Evolutionary conservation across 2,888 invertebrate species (phyloP), one percentile per base, ranked within the genome.

Genomic region (Phyto melanocephala): DNA sequence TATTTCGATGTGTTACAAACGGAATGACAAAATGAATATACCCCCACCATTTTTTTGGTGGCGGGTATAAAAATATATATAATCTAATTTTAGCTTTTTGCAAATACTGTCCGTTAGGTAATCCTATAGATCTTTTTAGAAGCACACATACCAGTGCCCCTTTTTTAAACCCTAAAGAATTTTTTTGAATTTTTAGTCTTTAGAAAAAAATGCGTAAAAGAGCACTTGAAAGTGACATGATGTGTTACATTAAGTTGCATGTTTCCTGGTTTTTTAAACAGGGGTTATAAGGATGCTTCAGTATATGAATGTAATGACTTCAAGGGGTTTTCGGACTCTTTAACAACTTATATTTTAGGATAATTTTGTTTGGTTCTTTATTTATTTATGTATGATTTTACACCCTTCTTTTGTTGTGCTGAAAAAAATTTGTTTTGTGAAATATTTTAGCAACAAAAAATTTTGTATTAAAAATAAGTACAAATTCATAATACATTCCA

Each of bases 201-300:
- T 24, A 42, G n/a, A 42, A 42, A 40, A 40, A 24, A 42, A 62
- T 62, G 60, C 10, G 11, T 24, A 15, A 6, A 42, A 42, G 60
- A 42, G 60, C 42, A 42, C 60, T 62, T 62, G 40, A 62, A 42
- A 62, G 42, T 62, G 60, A 62, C 60, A 62, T 62, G 60, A 62
- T 42, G 47, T 65, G 45, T 47, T 65, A 65, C 47, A 15, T 33
- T 13, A 65, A 33, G 33, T 65, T 65, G 47, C 20, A 33, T 2
- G n/a, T 65, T 47, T 33, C 15, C 22, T 15, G 24, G 15, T 45
- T 63, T 63, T 40, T 47, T 7, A 65, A 63, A 47, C 37, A 67
- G n/a, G 35, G 20, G 20, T 52, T 24, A 22, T 52, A 65, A 65
- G 65, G 20, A 65, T 47, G 20, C 65, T 65, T 37, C 37, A 52